phyloP scores from a whole-genome alignment of 2,113 vertebrate species.

The Tauraco erythrolophus region DNA sequence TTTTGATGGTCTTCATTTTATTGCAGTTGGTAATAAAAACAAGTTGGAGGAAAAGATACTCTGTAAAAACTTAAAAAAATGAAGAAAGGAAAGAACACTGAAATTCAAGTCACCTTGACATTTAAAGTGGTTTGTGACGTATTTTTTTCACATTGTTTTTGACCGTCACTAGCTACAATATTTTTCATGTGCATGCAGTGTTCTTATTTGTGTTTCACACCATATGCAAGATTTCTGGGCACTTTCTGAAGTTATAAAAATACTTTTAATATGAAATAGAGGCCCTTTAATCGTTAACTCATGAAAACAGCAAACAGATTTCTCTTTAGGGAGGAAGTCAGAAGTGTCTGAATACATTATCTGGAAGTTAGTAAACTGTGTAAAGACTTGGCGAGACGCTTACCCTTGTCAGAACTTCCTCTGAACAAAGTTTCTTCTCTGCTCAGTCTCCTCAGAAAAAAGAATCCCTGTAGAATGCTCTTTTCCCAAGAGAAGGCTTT shows the following conservation, averaged over 20 bases:
- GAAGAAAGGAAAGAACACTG: not conserved
- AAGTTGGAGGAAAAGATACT: not conserved
- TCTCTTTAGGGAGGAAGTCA: not conserved
- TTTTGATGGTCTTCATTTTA: not conserved
- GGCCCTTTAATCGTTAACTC: not conserved
- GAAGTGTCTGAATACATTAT: not conserved
- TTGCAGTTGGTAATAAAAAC: not conserved
- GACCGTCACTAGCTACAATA: not conserved
- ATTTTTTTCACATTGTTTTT: not conserved
- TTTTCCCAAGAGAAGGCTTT: not conserved
- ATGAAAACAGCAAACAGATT: conserved; percentile 6
- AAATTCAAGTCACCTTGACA: not conserved
- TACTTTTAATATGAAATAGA: not conserved
- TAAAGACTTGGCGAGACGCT: not conserved
- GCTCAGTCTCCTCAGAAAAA: not conserved
- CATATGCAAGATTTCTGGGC: not conserved
- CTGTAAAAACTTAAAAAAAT: not conserved
- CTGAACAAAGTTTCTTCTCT: not conserved
- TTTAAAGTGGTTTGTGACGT: not conserved
- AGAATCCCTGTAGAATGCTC: not conserved
- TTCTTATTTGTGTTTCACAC: not conserved
- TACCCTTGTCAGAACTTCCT: not conserved
- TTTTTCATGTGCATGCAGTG: not conserved
- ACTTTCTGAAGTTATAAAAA: not conserved
- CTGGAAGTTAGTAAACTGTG: not conserved